Conservation (phyloP, 2,888 invertebrate species). For the Drosophila greeni region DNA sequence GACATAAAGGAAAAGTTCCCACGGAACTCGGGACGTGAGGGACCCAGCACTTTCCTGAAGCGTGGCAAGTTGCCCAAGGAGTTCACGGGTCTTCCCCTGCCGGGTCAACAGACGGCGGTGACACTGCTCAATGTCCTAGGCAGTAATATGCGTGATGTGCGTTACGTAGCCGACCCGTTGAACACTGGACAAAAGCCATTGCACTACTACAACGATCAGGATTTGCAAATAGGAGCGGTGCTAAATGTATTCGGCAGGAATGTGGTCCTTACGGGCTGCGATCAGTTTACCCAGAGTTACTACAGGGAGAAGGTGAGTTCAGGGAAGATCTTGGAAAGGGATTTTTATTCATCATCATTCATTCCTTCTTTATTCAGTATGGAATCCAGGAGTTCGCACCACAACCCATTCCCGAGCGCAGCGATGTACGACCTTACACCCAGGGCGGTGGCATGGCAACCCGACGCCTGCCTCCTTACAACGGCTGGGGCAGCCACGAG, state of each 20-base stretch:
- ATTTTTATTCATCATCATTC: neutral
- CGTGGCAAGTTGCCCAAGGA: constrained; percentile 87
- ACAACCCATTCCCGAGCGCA: constrained; percentile 62
- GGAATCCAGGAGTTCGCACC: constrained; percentile 77
- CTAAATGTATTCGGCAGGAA: constrained; percentile 90
- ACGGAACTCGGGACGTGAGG: constrained; percentile 85
- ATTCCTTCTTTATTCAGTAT: constrained; percentile 62
- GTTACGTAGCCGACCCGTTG: constrained; percentile 82
- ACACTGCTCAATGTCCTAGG: constrained; percentile 84
- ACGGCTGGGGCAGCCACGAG: constrained; percentile 93
- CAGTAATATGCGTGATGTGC: constrained; percentile 79
- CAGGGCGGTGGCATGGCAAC: constrained; percentile 31
- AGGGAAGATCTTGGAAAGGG: too few species aligned
- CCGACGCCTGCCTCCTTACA: constrained; percentile 87
- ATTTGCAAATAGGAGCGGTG: constrained; percentile 89
- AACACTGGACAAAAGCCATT: constrained; percentile 80
- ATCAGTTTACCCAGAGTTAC: constrained; percentile 90
- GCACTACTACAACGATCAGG: constrained; percentile 78
- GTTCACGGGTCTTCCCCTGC: constrained; percentile 75
- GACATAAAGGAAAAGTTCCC: constrained; percentile 88
- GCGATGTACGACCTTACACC: constrained; percentile 54
- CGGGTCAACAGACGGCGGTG: constrained; percentile 80
- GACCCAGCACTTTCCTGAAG: constrained; percentile 86
- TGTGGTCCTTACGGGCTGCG: constrained; percentile 89
- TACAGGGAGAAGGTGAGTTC: constrained; percentile 82